Evolutionary conservation across 2,113 vertebrate species (phyloP).

Genomic region (Cynopterus brachyotis): DNA sequence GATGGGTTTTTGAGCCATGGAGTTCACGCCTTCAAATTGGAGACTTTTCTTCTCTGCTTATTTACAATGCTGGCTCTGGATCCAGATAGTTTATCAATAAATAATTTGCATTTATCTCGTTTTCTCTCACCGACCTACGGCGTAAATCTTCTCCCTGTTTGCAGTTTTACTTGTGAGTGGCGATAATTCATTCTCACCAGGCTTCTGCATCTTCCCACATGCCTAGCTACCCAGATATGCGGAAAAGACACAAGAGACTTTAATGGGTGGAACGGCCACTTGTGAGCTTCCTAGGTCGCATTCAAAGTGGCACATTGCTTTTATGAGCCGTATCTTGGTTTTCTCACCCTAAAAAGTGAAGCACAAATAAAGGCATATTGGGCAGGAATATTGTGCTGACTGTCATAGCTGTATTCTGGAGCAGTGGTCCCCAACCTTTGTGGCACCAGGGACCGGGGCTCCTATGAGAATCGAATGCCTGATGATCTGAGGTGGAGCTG

Average conservation of each 20-base stretch:
- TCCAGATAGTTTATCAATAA: constrained; percentile 71
- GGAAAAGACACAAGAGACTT: not conserved
- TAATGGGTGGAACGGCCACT: not conserved
- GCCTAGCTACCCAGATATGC: not conserved
- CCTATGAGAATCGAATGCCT: too few relatives aligned
- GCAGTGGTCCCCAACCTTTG: too few relatives aligned
- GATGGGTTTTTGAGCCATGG: not conserved
- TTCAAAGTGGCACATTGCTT: not conserved
- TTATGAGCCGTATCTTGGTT: not conserved
- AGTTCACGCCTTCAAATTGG: not conserved
- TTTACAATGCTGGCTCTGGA: constrained; percentile 48
- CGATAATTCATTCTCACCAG: constrained; percentile 60
- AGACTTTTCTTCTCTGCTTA: not conserved
- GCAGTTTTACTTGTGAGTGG: constrained; percentile 44
- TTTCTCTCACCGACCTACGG: not conserved
- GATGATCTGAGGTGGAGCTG: too few relatives aligned
- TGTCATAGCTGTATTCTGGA: not conserved
- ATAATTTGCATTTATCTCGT: constrained; percentile 73
- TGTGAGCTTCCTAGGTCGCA: not conserved
- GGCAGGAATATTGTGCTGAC: not conserved
- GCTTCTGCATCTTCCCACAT: not conserved
- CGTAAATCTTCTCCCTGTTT: constrained; percentile 56
- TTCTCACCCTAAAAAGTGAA: not conserved
- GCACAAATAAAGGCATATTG: not conserved
- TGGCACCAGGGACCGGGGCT: too few relatives aligned